A percentile compares a stretch with the other conserved stretches of the same genome.
These are phyloP conservation scores for Aramus guarauna DNA, from an alignment of 2,113 vertebrate species.

Conservation along the genomic window DNA sequence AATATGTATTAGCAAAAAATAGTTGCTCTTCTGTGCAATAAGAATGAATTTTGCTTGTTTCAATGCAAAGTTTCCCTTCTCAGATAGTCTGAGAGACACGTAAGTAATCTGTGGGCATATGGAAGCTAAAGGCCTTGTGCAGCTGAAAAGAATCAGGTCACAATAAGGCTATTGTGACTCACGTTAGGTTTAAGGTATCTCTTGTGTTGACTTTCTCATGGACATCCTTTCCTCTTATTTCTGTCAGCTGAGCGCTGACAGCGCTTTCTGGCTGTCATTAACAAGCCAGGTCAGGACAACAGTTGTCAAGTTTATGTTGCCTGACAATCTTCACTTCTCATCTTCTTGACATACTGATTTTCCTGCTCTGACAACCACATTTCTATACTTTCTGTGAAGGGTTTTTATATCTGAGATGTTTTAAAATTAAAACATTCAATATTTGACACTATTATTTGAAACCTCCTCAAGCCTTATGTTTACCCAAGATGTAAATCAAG, in stretches of 20 bases:
- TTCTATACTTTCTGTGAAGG: not conserved
- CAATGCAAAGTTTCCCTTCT: not conserved
- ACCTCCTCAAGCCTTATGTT: not conserved
- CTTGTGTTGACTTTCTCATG: not conserved
- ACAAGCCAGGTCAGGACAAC: not conserved
- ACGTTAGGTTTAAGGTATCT: accelerated
- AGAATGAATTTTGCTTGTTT: not conserved
- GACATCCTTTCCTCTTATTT: not conserved
- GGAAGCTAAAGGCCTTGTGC: not conserved
- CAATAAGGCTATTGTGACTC: not conserved
- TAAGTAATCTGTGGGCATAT: not conserved
- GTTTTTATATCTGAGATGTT: not conserved
- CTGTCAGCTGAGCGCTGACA: not conserved
- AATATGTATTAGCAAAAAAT: not conserved
- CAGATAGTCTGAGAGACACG: not conserved
- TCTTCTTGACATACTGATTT: not conserved
- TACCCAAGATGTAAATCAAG: not conserved
- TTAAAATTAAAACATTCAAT: not conserved
- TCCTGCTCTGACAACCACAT: not conserved
- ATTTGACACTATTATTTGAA: not conserved
- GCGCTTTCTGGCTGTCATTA: not conserved
- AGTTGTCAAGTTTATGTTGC: not conserved
- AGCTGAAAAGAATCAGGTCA: not conserved
- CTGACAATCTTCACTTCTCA: not conserved
- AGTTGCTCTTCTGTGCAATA: not conserved